phyloP scores from a whole-genome alignment of 2,888 invertebrate genomes.

The Drosophila prolongata region DNA sequence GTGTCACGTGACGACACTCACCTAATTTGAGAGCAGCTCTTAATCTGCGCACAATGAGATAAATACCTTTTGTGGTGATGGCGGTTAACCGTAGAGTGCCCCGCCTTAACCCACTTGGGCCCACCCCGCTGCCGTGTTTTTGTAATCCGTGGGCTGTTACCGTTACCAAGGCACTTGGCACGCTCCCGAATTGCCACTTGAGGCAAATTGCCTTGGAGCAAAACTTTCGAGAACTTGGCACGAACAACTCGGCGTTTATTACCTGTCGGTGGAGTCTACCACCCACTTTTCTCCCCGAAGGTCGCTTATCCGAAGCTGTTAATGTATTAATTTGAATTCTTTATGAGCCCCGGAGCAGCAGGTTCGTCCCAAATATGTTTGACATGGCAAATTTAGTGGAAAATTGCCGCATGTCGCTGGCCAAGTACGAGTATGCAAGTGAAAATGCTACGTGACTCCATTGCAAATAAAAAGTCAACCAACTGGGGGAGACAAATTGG shows the following conservation, averaged over 20 bases:
- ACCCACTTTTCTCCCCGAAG: not conserved
- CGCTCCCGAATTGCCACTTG: slow-evolving; percentile 79
- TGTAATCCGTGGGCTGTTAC: slow-evolving; percentile 48
- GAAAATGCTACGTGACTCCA: slow-evolving; percentile 72
- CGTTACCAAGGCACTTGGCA: slow-evolving; percentile 75
- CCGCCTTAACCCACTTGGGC: slow-evolving; percentile 1
- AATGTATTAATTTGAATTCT: slow-evolving; percentile 76
- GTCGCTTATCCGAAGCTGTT: slow-evolving; percentile 57
- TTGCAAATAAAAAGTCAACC: slow-evolving; percentile 48
- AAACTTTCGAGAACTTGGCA: slow-evolving; percentile 68
- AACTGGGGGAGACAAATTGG: slow-evolving; percentile 67
- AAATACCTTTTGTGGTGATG: slow-evolving; percentile 75
- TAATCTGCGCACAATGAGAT: slow-evolving; percentile 68
- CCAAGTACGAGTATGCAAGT: slow-evolving; percentile 58
- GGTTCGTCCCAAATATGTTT: slow-evolving; percentile 65
- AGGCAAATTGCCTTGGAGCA: slow-evolving; percentile 70
- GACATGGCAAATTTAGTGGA: slow-evolving; percentile 78
- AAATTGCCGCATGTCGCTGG: slow-evolving; percentile 78
- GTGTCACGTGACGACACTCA: slow-evolving; percentile 60
- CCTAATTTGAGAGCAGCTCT: slow-evolving; percentile 67
- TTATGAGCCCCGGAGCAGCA: slow-evolving; percentile 25
- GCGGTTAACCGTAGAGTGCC: slow-evolving; percentile 23
- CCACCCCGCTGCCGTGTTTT: slow-evolving; percentile 4
- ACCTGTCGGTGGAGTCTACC: slow-evolving; percentile 51
- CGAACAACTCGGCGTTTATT: slow-evolving; percentile 64